These are phyloP conservation scores for Perithous albicinctus DNA, from an alignment of 2,888 invertebrate genomes.

Conservation along the genomic window DNA sequence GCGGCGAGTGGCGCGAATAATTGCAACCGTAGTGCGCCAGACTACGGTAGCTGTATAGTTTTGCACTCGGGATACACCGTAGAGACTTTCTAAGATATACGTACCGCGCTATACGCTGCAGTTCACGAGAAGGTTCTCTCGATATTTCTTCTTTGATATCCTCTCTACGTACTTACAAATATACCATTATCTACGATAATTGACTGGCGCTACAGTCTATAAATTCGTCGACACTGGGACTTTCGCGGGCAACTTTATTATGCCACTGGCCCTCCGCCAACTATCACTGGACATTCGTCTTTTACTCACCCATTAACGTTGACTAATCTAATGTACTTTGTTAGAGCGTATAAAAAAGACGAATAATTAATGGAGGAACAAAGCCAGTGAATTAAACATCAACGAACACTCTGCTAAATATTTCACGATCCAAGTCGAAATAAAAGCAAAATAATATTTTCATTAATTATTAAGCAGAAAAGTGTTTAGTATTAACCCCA, in stretches of 20 bases:
- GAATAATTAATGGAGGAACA: neutral
- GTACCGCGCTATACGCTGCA: neutral
- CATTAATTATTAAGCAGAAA: no score
- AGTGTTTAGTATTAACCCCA: no score
- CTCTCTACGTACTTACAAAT: constrained; percentile 15
- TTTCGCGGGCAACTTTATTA: constrained; percentile 19
- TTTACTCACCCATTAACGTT: constrained; percentile 38
- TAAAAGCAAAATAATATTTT: no score
- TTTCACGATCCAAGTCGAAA: no score
- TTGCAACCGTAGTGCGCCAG: constrained; percentile 13
- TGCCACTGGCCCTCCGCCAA: constrained; percentile 24
- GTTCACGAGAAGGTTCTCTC: neutral
- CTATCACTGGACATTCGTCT: constrained; percentile 32
- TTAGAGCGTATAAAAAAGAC: constrained; percentile 3
- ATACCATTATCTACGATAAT: constrained; percentile 47
- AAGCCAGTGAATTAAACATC: neutral
- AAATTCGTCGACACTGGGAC: constrained; percentile 38
- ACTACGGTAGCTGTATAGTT: constrained; percentile 18
- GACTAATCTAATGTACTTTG: constrained; percentile 28
- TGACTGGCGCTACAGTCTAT: constrained; percentile 32
- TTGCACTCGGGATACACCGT: constrained; percentile 15
- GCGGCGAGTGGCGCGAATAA: constrained; percentile 46
- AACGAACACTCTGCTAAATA: neutral
- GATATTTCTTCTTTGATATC: constrained; percentile 4
- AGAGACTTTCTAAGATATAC: constrained; percentile 40